These are phyloP conservation scores for Zaprionus vittiger DNA, from an alignment of 1,140 invertebrate genomes.

Conservation along the genomic window DNA sequence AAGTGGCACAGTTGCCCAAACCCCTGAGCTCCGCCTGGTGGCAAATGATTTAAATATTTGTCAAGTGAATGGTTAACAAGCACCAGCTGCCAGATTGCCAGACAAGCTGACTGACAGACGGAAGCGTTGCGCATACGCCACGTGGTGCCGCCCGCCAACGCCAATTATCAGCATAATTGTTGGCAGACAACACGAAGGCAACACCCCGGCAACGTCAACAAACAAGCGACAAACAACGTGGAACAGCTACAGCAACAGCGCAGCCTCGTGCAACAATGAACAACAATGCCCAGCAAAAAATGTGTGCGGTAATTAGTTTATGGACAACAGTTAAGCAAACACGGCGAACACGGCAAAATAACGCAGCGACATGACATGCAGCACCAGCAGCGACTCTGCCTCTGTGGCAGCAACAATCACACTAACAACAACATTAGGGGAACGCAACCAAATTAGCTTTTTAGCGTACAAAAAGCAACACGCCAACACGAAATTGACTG, in stretches of 20 bases:
- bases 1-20: not conserved
- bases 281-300: conserved; percentile 33
- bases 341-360: conserved; percentile 36
- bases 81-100: conserved; percentile 14
- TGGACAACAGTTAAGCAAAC: conserved; percentile 44
- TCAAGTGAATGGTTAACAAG: conserved; percentile 23
- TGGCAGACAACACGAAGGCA: conserved; percentile 34
- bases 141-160: conserved; percentile 21
- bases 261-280: not conserved
- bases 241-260: conserved; percentile 10
- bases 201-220: conserved; percentile 10
- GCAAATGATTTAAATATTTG: conserved; percentile 72
- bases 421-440: conserved; percentile 21
- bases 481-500: too few relatives aligned
- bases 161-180: conserved; percentile 46
- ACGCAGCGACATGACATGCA: conserved; percentile 22
- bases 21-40: conserved; percentile 29
- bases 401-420: conserved; percentile 15
- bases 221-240: conserved; percentile 9
- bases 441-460: conserved; percentile 1
- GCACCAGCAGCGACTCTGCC: not conserved
- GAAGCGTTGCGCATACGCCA: conserved; percentile 34
- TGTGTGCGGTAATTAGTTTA: conserved; percentile 60
- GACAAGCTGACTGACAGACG: not conserved
- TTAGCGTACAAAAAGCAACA: too few relatives aligned